phyloP scores from a whole-genome alignment of 2,888 invertebrate genomes.

The Tortricodes alternella region DNA sequence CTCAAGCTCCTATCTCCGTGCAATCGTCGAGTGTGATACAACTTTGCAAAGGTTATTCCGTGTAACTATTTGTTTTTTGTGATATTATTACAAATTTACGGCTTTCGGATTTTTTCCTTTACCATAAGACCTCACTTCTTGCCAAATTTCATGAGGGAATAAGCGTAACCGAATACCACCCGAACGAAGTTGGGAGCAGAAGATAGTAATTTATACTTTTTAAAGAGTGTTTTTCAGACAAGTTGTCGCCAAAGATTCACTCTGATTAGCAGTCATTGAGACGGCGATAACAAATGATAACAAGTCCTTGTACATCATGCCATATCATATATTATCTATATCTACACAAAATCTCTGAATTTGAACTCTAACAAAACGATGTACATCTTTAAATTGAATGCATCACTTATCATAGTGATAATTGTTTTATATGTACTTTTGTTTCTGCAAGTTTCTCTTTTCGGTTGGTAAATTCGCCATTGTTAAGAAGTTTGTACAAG shows the following conservation, averaged over 20 bases:
- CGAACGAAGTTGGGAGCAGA: too few relatives aligned
- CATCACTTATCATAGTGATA: background rate
- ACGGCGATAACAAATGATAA: slow-evolving; percentile 15
- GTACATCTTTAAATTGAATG: background rate
- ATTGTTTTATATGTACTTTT: slow-evolving; percentile 1
- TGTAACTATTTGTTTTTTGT: too few relatives aligned
- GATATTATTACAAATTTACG: too few relatives aligned
- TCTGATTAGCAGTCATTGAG: slow-evolving; percentile 20
- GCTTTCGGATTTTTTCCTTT: too few relatives aligned
- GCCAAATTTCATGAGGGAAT: too few relatives aligned
- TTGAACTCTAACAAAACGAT: background rate
- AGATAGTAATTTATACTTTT: too few relatives aligned
- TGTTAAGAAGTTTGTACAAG: background rate
- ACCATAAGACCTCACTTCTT: too few relatives aligned
- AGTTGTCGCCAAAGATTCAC: slow-evolving; percentile 12
- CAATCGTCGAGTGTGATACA: too few relatives aligned
- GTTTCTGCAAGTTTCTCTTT: background rate
- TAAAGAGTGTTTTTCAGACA: slow-evolving; percentile 21
- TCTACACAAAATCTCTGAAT: background rate
- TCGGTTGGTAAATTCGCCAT: background rate
- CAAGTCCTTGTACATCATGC: slow-evolving; percentile 18
- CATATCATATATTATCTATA: slow-evolving; percentile 7
- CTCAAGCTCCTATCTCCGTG: too few relatives aligned
- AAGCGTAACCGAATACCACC: background rate
- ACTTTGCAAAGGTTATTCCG: too few relatives aligned